Conservation (phyloP, 2,888 invertebrate genomes). For the Caenorhabditis afra region DNA sequence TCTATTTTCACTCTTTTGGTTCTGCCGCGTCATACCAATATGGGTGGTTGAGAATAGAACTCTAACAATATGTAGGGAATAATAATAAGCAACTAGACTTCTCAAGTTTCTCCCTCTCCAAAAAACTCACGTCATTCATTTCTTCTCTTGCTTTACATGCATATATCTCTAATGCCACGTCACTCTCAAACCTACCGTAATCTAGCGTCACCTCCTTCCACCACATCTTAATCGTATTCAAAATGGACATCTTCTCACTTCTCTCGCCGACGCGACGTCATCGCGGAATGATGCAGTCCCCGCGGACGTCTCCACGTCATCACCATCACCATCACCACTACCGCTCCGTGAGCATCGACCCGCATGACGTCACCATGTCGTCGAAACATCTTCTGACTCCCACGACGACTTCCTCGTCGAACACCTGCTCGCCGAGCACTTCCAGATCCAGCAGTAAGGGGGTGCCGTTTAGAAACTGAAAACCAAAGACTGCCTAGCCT, state of each 20-base stretch:
- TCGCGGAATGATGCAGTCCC: conserved; percentile 16
- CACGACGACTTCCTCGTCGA: conserved; percentile 2
- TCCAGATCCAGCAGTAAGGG: conserved; percentile 17
- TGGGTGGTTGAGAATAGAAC: too few relatives aligned
- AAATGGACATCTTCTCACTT: conserved; percentile 48
- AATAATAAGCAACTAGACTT: too few relatives aligned
- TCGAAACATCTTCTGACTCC: conserved; percentile 39
- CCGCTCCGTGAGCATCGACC: conserved; percentile 51
- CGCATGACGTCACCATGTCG: conserved; percentile 41
- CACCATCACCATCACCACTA: conserved; percentile 43
- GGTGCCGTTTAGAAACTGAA: neutral
- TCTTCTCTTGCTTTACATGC: neutral
- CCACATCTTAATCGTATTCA: neutral
- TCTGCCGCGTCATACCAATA: too few relatives aligned
- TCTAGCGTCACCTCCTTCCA: neutral
- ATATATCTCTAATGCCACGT: neutral
- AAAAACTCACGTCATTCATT: neutral
- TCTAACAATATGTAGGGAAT: too few relatives aligned
- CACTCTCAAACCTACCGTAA: neutral
- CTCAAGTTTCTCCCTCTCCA: too few relatives aligned
- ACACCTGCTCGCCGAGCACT: conserved; percentile 10
- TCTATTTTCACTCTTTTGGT: too few relatives aligned
- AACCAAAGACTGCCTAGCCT: neutral
- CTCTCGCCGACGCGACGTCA: conserved; percentile 44
- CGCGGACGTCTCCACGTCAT: conserved; percentile 8